phyloP scores from a whole-genome alignment of 2,113 vertebrate species.

The Vireo altiloquus region DNA sequence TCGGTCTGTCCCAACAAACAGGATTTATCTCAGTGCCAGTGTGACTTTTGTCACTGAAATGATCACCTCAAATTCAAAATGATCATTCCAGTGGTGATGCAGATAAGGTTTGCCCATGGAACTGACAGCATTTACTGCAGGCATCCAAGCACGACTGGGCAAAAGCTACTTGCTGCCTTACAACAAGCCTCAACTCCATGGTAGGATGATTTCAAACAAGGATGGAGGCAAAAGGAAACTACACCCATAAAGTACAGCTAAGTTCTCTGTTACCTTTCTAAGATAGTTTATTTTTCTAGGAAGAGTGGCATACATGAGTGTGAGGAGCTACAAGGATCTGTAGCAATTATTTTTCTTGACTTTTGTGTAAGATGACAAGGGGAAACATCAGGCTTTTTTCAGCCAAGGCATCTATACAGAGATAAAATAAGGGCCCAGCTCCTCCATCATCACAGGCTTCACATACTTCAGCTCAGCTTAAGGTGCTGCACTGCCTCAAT shows the following conservation, averaged over 20 bases:
- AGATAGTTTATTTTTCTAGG: background rate
- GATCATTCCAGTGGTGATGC: background rate
- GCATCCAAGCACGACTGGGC: background rate
- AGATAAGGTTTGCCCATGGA: background rate
- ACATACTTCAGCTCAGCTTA: background rate
- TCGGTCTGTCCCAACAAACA: background rate
- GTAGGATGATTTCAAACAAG: background rate
- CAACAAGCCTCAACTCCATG: background rate
- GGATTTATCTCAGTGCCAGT: background rate
- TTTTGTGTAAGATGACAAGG: background rate
- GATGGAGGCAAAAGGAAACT: background rate
- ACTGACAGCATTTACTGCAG: background rate
- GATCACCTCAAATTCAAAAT: background rate
- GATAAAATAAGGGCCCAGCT: background rate
- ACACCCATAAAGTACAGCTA: background rate
- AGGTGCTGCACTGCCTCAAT: background rate
- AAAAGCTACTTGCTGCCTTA: background rate
- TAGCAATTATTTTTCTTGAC: constrained; percentile 4
- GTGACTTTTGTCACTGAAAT: background rate
- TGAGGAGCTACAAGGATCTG: background rate
- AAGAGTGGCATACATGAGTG: rapidly evolving
- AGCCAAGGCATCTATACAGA: background rate
- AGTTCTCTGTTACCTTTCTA: background rate
- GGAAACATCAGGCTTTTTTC: background rate
- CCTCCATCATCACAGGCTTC: background rate